Conservation (phyloP, 1,140 invertebrate species). For the Nasonia longicornis region DNA sequence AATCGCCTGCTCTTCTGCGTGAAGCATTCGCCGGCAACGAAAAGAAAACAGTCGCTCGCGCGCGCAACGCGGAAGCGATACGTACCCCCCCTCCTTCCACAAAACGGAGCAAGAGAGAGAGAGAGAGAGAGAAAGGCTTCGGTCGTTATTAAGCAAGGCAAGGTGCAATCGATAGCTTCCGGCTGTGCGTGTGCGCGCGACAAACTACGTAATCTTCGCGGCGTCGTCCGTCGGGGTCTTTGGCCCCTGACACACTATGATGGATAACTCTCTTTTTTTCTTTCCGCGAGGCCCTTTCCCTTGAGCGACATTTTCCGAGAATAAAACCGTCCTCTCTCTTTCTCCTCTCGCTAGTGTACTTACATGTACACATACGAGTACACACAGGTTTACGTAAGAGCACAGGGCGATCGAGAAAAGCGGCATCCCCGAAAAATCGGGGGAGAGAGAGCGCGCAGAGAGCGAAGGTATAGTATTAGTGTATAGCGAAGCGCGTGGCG, state of each 20-base stretch:
- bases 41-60: constrained; percentile 4
- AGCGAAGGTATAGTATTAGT: not conserved
- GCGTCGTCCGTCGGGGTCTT: constrained; percentile 30
- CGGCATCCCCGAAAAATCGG: not conserved
- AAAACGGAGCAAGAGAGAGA: not conserved
- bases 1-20: not conserved
- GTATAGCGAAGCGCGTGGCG: not conserved
- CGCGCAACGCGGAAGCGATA: not conserved
- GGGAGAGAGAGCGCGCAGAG: not conserved
- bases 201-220: constrained; percentile 35
- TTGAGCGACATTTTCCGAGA: not conserved
- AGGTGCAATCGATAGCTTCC: constrained; percentile 30
- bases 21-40: not conserved
- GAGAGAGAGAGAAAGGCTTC: not conserved
- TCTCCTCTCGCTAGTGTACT: not conserved
- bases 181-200: constrained; percentile 11
- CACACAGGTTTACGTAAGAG: not conserved
- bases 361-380: not conserved
- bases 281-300: not conserved
- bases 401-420: not conserved
- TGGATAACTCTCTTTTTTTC: not conserved
- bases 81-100: not conserved
- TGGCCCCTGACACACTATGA: constrained; percentile 24
- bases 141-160: not conserved
- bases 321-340: no score